Evolutionary conservation across 2,888 invertebrate genomes (phyloP), one percentile per base, ranked within the genome.

Genomic region (Mesodorylaimus sp.): DNA sequence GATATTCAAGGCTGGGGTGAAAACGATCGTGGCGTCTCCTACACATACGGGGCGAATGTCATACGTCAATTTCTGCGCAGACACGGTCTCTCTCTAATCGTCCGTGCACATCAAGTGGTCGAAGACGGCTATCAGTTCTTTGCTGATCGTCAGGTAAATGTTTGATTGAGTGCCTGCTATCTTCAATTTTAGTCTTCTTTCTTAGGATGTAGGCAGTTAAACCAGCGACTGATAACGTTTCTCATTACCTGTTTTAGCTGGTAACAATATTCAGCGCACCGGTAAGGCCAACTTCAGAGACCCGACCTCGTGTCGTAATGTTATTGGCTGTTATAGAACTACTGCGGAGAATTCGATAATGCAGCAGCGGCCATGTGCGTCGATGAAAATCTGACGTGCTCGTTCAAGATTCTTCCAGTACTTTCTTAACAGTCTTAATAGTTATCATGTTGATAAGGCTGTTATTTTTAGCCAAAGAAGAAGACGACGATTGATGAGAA

Each of bases 61-160:
- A 45, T 50, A 21, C 37, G 50, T 21, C 19, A 5, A 1, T 50
- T 50, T 21, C 45, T 50, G n/a, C 21, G 23, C 19, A 29, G 26
- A 16, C n/a, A 45, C 28, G 7, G 16, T 16, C 27, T 50, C 23
- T 37, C 45, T n/a, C 45, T 50, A 19, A 39, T 50, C 41, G 50
- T 50, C 13, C n/a, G 50, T 10, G 50, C 50, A 16, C 50, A 50
- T 7, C 58, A 66, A 65, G 68, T 68, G 45, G 72, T 73, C 23
- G 72, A 73, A 59, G 73, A 72, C 61, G 74, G 73, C 10, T 74
- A 74, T 60, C 70, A 73, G 60, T 74, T 73, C 60, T 74, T 73
- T 58, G 70, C 71, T 47, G 69, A 70, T 53, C 55, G 69, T 59
- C 65, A 67, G 60, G 68, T 69, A 58, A 56, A 58, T 10, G 5